Conservation (phyloP, 2,888 invertebrate genomes). For the Oxytorus armatus region DNA sequence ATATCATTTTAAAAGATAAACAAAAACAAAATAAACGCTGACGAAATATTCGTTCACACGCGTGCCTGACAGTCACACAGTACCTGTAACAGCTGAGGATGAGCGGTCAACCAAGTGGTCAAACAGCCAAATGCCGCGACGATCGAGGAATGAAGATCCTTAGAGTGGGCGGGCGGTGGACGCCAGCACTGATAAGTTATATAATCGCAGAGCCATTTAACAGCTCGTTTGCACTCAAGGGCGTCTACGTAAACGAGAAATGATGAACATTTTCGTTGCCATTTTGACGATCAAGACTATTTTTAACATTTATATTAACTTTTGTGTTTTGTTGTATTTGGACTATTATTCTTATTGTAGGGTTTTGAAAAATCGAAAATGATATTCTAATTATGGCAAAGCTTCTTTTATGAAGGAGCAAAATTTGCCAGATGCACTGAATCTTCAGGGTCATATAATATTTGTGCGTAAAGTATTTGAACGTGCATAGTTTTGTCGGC, state of each 20-base stretch:
- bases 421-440: no score
- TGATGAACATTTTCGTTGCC: no score
- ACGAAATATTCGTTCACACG: background rate
- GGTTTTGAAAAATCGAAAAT: no score
- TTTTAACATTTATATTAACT: slow-evolving; percentile 5
- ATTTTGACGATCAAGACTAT: slow-evolving; percentile 5
- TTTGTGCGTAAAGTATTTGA: slow-evolving; percentile 23
- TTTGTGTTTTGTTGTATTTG: slow-evolving; percentile 13
- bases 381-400: no score
- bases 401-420: no score
- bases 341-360: no score
- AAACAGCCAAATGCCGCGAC: slow-evolving; percentile 97
- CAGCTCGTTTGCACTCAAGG: slow-evolving; percentile 95
- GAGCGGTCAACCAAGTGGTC: slow-evolving; percentile 96
- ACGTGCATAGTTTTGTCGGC: slow-evolving; percentile 40
- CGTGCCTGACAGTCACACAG: background rate
- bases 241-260: no score
- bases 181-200: slow-evolving; percentile 97
- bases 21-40: background rate
- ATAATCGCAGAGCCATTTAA: slow-evolving; percentile 99
- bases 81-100: slow-evolving; percentile 91
- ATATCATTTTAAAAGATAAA: background rate
- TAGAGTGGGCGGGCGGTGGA: slow-evolving; percentile 96
- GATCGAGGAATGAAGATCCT: slow-evolving; percentile 97
- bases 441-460: background rate